phyloP scores from a whole-genome alignment of 92 coral and sea anemone genomes.

The Palythoa grandis region DNA sequence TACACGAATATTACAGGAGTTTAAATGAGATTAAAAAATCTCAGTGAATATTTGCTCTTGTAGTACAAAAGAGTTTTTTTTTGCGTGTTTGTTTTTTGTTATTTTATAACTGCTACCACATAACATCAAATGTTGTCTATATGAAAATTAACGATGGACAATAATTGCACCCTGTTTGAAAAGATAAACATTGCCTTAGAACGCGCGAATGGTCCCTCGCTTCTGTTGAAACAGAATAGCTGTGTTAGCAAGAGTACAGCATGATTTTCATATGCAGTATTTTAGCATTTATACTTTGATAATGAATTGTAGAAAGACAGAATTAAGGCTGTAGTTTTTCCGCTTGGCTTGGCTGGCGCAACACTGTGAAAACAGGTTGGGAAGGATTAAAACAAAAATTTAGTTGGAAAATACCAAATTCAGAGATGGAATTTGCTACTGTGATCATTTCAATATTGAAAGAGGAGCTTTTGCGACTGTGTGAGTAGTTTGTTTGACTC shows the following conservation, averaged over 20 bases:
- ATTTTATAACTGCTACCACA: neutral
- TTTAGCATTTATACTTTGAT: neutral
- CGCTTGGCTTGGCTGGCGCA: neutral
- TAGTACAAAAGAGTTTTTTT: neutral
- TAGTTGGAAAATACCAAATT: neutral
- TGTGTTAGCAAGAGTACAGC: neutral
- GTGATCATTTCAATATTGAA: too few relatives aligned
- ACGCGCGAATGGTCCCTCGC: neutral
- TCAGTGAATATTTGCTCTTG: neutral
- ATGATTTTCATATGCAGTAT: neutral
- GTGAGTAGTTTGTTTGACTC: neutral
- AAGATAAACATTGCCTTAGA: constrained; percentile 23
- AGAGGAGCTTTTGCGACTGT: too few relatives aligned
- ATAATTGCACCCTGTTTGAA: constrained; percentile 39
- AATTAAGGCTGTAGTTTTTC: neutral
- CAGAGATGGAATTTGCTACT: neutral
- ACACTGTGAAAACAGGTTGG: neutral
- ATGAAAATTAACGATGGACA: constrained; percentile 21
- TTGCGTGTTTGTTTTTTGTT: neutral
- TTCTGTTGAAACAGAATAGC: neutral
- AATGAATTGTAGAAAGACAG: neutral
- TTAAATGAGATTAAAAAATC: neutral
- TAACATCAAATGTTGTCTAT: constrained; percentile 8
- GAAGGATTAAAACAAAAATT: neutral
- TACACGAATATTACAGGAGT: neutral